phyloP scores from a whole-genome alignment of 2,797 vertebrate genomes.

The Anguilla marmorata region DNA sequence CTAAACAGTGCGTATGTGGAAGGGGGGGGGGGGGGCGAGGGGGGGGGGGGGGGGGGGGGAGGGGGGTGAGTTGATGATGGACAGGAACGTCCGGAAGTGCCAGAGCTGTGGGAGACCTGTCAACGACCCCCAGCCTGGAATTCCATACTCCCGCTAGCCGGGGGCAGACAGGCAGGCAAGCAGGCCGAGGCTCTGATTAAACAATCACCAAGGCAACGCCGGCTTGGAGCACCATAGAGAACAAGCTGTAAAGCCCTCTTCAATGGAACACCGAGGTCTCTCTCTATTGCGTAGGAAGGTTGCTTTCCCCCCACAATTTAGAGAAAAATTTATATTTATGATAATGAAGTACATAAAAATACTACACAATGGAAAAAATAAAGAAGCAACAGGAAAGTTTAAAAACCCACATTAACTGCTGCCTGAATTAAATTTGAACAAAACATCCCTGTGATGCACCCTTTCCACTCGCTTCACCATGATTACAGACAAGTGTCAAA shows the following conservation, averaged over 20 bases:
- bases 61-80: conserved; percentile 51
- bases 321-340: neutral
- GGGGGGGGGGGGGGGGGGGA: neutral
- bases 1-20: conserved; percentile 38
- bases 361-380: neutral
- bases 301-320: neutral
- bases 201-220: neutral
- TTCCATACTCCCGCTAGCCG: neutral
- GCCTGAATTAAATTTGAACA: neutral
- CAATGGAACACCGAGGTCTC: neutral
- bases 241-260: neutral
- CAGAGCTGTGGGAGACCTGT: conserved; percentile 59
- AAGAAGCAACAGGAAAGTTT: neutral
- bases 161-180: neutral
- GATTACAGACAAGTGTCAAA: conserved; percentile 6
- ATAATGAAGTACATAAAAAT: neutral
- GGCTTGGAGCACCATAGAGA: conserved; percentile 11
- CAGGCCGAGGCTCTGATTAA: neutral
- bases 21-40: conserved; percentile 23
- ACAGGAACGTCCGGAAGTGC: conserved; percentile 52
- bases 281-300: neutral
- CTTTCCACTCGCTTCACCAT: neutral
- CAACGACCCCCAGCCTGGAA: conserved; percentile 53
- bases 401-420: neutral
- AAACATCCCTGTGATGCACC: neutral